Evolutionary conservation across 37 sponge, comb jelly and placozoan genomes (phyloP), one percentile per base, ranked within the genome.

Genomic region (Mnemiopsis leidyi): DNA sequence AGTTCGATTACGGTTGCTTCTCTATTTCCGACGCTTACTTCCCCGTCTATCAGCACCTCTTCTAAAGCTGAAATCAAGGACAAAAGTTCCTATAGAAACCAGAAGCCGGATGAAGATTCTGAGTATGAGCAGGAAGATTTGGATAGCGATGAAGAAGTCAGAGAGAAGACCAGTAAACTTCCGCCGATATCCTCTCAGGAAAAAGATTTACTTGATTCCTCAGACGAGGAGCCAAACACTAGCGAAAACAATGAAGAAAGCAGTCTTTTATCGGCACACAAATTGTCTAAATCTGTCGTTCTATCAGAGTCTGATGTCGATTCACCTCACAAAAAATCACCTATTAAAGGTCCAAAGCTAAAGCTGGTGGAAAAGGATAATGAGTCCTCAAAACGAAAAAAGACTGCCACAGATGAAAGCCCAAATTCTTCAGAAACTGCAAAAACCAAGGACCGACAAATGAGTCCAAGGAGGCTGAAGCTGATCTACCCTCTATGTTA

Each of bases 61-160:
- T 29, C 32, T 5, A 36, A 20, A 39, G 61, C 61, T 5, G 36
- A 85, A 25, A 26, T 85, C 0, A n/a, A n/a, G 23, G 48, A 40
- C 23, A 28, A 5, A 5, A 85, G 48, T 5, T 26, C 5, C 23
- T 85, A 85, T 28, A 35, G 90, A 28, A 39, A 18, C 30, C 40
- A 21, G 23, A 40, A 40, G 24, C 24, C 21, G 1, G 90, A 85
- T 26, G 90, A 85, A 13, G 90, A 85, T 36, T 38, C 40, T 38
- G 90, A 85, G 1, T 23, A 85, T 29, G 90, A 85, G 16, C n/a
- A 21, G 0, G 90, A 85, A 3, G 90, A 85, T n/a, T 9, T 0
- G 24, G 90, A 36, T 5, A 77, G 79, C 33, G 90, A 85, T 85
- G 90, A 85, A 0, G 90, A 85, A 25, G 36, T 85, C 90, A 85